Evolutionary conservation across 2,888 invertebrate genomes (phyloP).

Genomic region (Alcis repandata): DNA sequence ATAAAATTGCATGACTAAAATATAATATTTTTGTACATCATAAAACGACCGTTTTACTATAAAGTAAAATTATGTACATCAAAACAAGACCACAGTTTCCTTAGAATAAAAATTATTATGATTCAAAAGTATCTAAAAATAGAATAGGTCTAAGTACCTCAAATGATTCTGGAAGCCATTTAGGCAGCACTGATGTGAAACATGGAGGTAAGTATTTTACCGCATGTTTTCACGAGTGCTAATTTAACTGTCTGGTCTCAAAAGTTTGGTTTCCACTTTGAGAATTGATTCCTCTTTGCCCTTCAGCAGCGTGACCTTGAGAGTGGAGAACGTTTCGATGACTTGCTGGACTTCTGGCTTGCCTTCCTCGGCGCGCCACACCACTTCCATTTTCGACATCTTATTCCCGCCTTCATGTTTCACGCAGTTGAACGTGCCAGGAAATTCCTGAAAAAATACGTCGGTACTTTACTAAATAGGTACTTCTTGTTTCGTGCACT

Average conservation of each 20-base stretch:
- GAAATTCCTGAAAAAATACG: constrained; percentile 72
- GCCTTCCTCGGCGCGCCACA: constrained; percentile 64
- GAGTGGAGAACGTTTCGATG: constrained; percentile 76
- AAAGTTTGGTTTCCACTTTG: constrained; percentile 76
- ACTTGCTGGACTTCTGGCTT: constrained; percentile 66
- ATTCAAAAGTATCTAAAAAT: constrained; percentile 39
- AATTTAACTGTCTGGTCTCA: constrained; percentile 60
- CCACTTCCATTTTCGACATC: constrained; percentile 77
- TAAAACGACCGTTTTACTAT: constrained; percentile 17
- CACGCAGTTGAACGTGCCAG: constrained; percentile 73
- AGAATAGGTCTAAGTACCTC: constrained; percentile 25
- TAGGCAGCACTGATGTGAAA: constrained; percentile 1
- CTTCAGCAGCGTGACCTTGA: constrained; percentile 73
- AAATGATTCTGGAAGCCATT: constrained; percentile 20
- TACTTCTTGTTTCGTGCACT: no score
- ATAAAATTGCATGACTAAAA: constrained; percentile 20
- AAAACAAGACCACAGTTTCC: constrained; percentile 39
- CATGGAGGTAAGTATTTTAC: constrained; percentile 1
- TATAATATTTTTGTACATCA: constrained; percentile 25
- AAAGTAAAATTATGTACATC: constrained; percentile 37
- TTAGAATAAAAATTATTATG: constrained; percentile 39
- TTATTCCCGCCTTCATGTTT: constrained; percentile 73
- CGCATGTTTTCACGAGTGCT: not conserved
- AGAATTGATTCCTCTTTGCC: constrained; percentile 76
- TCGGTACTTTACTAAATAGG: not conserved